Evolutionary conservation across 2,888 invertebrate species (phyloP).

Genomic region (Scaptomyza polygonia): DNA sequence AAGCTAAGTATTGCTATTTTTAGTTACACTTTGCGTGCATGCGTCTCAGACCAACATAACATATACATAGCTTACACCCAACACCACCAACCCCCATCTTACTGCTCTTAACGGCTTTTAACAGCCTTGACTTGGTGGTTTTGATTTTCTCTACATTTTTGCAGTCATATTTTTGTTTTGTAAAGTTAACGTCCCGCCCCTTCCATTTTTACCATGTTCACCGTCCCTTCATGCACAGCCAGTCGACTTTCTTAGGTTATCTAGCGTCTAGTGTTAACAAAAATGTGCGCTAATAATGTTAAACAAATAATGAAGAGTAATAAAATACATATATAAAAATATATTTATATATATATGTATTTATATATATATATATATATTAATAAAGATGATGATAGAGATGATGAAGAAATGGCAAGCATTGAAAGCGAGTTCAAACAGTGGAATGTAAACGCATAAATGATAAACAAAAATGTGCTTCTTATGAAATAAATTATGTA

Average conservation of each 20-base stretch:
- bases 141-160: constrained; percentile 14
- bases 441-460: constrained; percentile 66
- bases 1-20: constrained; percentile 76
- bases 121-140: background rate
- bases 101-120: background rate
- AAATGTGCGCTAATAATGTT: constrained; percentile 56
- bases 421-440: constrained; percentile 60
- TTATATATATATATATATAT: constrained; percentile 9
- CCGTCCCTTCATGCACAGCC: constrained; percentile 43
- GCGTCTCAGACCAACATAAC: constrained; percentile 67
- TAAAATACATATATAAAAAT: constrained; percentile 8
- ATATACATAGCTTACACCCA: constrained; percentile 18
- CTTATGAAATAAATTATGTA: constrained; percentile 70
- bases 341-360: constrained; percentile 9
- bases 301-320: constrained; percentile 27
- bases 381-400: constrained; percentile 1
- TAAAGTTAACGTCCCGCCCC: constrained; percentile 6
- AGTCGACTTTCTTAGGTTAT: constrained; percentile 65
- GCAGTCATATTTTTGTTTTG: constrained; percentile 25
- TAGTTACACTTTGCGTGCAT: constrained; percentile 72
- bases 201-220: constrained; percentile 5
- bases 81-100: background rate
- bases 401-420: constrained; percentile 44
- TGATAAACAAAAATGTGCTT: constrained; percentile 67
- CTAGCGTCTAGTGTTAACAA: constrained; percentile 67